Conservation (phyloP, 2,797 vertebrate genomes). For the Eulemur rubriventer region DNA sequence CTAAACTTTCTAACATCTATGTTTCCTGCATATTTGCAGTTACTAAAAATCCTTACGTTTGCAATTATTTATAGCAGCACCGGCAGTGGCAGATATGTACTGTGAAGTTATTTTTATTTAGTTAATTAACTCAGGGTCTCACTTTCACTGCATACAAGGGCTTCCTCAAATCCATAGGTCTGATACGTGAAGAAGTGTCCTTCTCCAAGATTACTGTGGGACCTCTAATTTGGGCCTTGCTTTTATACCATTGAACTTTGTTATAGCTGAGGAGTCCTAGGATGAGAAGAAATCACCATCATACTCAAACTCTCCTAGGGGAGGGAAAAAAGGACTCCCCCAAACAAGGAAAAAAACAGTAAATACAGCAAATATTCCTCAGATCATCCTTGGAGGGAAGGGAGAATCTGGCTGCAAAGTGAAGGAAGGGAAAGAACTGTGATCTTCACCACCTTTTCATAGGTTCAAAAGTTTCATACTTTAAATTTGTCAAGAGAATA, state of each 20-base stretch:
- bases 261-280: not conserved
- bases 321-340: not conserved
- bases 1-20: not conserved
- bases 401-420: not conserved
- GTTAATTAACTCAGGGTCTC: conserved; percentile 42
- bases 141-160: not conserved
- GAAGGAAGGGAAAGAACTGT: not conserved
- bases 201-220: not conserved
- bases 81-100: not conserved
- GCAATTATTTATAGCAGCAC: not conserved
- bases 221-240: not conserved
- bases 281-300: not conserved
- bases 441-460: not conserved
- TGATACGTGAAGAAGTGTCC: not conserved
- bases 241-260: not conserved
- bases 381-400: not conserved
- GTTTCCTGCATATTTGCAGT: not conserved
- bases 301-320: not conserved
- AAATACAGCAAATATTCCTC: not conserved
- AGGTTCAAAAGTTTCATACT: not conserved
- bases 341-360: not conserved
- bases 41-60: conserved; percentile 47
- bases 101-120: conserved; percentile 20
- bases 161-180: conserved; percentile 17
- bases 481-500: not conserved